Base-by-base conservation (phyloP, 2,888 invertebrate species). In the Calameuta filiformis region DNA sequence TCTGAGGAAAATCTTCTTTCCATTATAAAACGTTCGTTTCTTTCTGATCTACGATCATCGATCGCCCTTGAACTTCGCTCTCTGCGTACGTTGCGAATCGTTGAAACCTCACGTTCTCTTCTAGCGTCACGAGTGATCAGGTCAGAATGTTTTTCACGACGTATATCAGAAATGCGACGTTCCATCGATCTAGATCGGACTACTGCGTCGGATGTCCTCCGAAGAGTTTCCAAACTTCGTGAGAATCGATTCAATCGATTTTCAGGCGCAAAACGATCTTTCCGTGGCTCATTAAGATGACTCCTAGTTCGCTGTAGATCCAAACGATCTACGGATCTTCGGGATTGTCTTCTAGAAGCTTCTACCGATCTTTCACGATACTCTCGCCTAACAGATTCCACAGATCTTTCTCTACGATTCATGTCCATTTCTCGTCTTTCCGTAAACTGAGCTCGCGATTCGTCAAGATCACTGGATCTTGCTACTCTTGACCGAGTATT, bases 281-380 rank as follows among this genome's bases (percentile, higher is more conserved):
- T 23, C 0, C 56, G 56, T 9, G 56, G 1, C 9, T 56, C 56
- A 23, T 56, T 23, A 56, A 56, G 56, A 56, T 56, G 56, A 2
- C 23, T 56, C 23, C 23, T 56, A 3, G 56, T 23, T 23, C 56
- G 56, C 23, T 56, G 56, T 23, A 56, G 56, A 56, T 56, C 9
- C 68, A 68, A 71, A 75, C 75, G 35, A 34, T 12, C 68, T 33
- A 11, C 30, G 3, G n/a, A 34, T 68, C 30, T 35, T 69, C n/a
- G 15, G 37, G 2, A 56, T 23, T 56, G 56, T 56, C 56, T 56
- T 56, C 56, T 56, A 56, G 56, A 23, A 34, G 56, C 35, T 12
- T 69, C 78, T 35, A 75, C 34, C 1, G 77, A 79, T 80, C 79
- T 68, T 73, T 69, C 33, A 23, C n/a, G 31, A 3, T 77, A 75